phyloP scores from a whole-genome alignment of 2,888 invertebrate genomes.

The Ichneumoninae sp. region DNA sequence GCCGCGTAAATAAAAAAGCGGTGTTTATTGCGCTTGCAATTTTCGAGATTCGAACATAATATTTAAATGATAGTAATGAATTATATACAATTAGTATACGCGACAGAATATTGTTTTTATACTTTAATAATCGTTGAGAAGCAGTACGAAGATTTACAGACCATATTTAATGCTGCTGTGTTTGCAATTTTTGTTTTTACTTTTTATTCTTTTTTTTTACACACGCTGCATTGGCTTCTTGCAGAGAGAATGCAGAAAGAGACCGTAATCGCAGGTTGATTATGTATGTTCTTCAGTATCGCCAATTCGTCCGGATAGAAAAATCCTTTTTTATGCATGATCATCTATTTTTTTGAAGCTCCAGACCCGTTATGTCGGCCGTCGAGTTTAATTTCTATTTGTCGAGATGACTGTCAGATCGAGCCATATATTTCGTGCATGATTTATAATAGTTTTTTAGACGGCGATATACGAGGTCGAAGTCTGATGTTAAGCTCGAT shows the following conservation, averaged over 20 bases:
- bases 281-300: conserved; percentile 17
- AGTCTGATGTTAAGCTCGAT: neutral
- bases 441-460: neutral
- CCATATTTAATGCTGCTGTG: neutral
- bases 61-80: neutral
- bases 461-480: neutral
- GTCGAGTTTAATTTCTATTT: conserved; percentile 54
- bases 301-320: conserved; percentile 68
- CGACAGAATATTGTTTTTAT: neutral
- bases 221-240: neutral
- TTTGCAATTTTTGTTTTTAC: neutral
- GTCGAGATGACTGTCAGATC: conserved; percentile 43
- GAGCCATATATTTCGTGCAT: neutral
- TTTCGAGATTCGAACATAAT: neutral
- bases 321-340: conserved; percentile 54
- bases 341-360: conserved; percentile 70
- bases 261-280: neutral
- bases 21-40: neutral
- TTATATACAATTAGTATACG: neutral
- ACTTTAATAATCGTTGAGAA: conserved; percentile 3
- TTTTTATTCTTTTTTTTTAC: neutral
- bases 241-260: neutral
- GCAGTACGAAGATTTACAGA: neutral
- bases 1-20: neutral
- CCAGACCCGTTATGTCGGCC: conserved; percentile 58